Conservation (phyloP, 1,140 invertebrate species). For the Anoplophora glabripennis region DNA sequence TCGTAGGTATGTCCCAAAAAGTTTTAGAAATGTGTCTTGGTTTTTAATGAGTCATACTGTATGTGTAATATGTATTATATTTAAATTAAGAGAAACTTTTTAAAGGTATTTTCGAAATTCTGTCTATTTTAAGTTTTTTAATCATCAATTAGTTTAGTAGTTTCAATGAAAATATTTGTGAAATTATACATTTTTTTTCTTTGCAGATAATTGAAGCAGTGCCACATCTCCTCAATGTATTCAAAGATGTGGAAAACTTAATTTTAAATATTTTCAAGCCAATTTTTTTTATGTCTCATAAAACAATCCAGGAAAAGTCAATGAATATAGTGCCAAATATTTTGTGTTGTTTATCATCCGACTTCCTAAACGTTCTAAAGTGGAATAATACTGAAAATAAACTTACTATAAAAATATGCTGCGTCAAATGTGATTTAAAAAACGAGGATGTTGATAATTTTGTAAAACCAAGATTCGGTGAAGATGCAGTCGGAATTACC, state of each 20-base stretch:
- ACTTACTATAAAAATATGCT: not conserved
- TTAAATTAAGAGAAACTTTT: too few species aligned
- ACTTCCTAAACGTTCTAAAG: conserved; percentile 15
- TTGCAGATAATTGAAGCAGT: conserved; percentile 27
- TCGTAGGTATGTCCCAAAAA: too few species aligned
- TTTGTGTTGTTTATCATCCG: conserved; percentile 19
- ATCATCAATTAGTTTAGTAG: too few species aligned
- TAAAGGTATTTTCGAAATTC: too few species aligned
- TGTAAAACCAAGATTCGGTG: not conserved
- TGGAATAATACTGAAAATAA: not conserved
- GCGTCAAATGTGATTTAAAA: conserved; percentile 3
- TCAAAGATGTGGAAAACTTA: conserved; percentile 27
- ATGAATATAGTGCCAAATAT: conserved; percentile 21
- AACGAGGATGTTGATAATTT: not conserved
- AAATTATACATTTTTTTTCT: not conserved
- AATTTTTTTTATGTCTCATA: conserved; percentile 14
- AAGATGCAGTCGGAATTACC: not conserved
- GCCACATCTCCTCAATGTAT: conserved; percentile 23
- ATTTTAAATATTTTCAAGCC: conserved; percentile 24
- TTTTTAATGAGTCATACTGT: too few species aligned
- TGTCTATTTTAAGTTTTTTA: too few species aligned
- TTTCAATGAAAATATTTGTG: too few species aligned
- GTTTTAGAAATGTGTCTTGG: too few species aligned
- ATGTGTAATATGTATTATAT: too few species aligned
- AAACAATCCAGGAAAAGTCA: conserved; percentile 10